Evolutionary conservation across 2,797 vertebrate genomes (phyloP).

Genomic region (Pseudochirops cupreus): DNA sequence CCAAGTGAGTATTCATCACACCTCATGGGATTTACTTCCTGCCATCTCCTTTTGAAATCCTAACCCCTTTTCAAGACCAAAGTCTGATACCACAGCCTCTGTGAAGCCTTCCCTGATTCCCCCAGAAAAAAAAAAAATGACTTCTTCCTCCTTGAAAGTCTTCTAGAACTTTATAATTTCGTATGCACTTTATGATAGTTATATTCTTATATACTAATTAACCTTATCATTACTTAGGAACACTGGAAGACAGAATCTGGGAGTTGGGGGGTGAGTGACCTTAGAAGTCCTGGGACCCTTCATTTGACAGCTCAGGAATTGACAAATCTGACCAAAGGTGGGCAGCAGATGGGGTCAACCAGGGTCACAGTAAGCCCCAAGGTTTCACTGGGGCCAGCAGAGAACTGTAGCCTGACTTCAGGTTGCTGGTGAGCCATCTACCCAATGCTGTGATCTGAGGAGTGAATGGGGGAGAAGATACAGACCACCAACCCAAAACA

Average conservation of each 20-base stretch:
- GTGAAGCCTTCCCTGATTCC: background rate
- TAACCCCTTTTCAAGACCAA: background rate
- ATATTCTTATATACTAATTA: background rate
- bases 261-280: background rate
- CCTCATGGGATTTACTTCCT: background rate
- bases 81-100: background rate
- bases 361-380: background rate
- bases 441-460: background rate
- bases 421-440: background rate
- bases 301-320: background rate
- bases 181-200: rapidly evolving
- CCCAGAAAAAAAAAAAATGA: no score
- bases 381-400: background rate
- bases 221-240: background rate
- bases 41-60: background rate
- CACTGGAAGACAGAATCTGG: background rate
- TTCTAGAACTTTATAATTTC: background rate
- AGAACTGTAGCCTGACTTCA: background rate
- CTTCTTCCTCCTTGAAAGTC: background rate
- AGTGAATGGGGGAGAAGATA: background rate
- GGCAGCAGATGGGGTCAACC: background rate
- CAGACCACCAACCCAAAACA: no score
- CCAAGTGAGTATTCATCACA: no score
- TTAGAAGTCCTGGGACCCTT: background rate
- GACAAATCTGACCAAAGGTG: background rate